Evolutionary conservation across 2,113 vertebrate genomes (phyloP).

Genomic region (Ciconia maguari): DNA sequence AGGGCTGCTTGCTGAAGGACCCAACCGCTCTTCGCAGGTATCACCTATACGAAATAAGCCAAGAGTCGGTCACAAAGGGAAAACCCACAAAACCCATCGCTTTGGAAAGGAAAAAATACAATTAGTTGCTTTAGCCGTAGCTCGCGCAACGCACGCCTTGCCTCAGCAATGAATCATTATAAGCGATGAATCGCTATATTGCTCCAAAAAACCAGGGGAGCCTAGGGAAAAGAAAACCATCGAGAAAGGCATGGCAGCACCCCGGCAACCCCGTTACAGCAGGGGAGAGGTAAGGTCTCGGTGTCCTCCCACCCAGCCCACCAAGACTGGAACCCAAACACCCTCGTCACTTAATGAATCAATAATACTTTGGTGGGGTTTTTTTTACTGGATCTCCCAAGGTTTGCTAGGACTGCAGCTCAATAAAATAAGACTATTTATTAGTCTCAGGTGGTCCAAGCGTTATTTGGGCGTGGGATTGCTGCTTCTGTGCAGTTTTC

Average conservation of each 20-base stretch:
- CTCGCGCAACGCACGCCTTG: fast-evolving
- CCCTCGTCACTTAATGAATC: not conserved
- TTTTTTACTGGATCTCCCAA: not conserved
- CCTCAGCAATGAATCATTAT: not conserved
- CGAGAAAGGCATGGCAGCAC: not conserved
- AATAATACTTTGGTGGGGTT: not conserved
- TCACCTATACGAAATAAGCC: not conserved
- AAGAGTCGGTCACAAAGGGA: not conserved
- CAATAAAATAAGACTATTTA: not conserved
- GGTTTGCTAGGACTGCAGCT: not conserved
- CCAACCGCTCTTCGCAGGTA: not conserved
- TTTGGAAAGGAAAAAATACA: not conserved
- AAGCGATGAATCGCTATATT: not conserved
- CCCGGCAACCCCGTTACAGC: not conserved
- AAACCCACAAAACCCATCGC: not conserved
- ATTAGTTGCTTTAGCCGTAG: not conserved
- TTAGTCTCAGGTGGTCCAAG: too few species aligned
- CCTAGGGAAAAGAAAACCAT: not conserved
- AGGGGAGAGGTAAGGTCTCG: not conserved
- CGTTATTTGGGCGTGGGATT: not conserved
- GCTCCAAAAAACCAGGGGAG: not conserved
- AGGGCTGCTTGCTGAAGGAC: not conserved
- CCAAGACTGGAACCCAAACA: not conserved
- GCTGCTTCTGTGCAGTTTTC: not conserved
- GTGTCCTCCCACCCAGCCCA: not conserved